Evolutionary conservation across 2,113 vertebrate species (phyloP).

Genomic region (Dascyllus trimaculatus): DNA sequence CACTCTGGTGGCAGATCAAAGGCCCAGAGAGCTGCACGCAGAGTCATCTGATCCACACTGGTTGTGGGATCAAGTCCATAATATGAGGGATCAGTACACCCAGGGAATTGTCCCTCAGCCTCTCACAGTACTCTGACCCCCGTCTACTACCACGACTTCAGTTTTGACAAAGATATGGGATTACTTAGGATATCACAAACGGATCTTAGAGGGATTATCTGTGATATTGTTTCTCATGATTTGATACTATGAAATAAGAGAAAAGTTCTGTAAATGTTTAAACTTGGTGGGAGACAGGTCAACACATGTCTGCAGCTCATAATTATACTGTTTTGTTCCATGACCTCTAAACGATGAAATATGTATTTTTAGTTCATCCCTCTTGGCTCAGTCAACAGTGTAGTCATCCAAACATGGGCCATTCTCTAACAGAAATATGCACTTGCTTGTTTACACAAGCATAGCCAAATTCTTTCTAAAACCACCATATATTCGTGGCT

Average conservation of each 20-base stretch:
- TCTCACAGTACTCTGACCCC: slow-evolving; percentile 44
- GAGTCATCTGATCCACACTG: slow-evolving; percentile 78
- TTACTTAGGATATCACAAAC: slow-evolving; percentile 38
- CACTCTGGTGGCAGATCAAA: slow-evolving; percentile 75
- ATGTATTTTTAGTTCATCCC: slow-evolving; percentile 65
- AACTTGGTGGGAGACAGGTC: slow-evolving; percentile 8
- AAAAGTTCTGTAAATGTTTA: slow-evolving; percentile 29
- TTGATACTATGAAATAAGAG: slow-evolving; percentile 26
- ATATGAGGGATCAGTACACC: slow-evolving; percentile 66
- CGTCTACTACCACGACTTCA: slow-evolving; percentile 16
- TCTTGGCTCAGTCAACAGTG: slow-evolving; percentile 42
- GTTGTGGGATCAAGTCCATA: slow-evolving; percentile 73
- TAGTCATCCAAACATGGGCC: slow-evolving; percentile 59
- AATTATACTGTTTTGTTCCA: slow-evolving; percentile 56
- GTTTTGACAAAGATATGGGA: slow-evolving; percentile 45
- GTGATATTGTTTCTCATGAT: slow-evolving; percentile 43
- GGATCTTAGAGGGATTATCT: slow-evolving; percentile 37
- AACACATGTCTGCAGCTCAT: slow-evolving; percentile 29
- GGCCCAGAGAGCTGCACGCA: slow-evolving; percentile 52
- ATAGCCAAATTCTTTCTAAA: slow-evolving; percentile 64
- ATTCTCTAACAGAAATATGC: slow-evolving; percentile 55
- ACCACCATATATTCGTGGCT: slow-evolving; percentile 47
- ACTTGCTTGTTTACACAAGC: slow-evolving; percentile 56
- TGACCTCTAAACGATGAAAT: slow-evolving; percentile 38
- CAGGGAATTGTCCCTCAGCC: slow-evolving; percentile 64